These are phyloP conservation scores for Amphimedon queenslandica DNA, from an alignment of 37 sponge, comb jelly and placozoan genomes.

Conservation along the genomic window DNA sequence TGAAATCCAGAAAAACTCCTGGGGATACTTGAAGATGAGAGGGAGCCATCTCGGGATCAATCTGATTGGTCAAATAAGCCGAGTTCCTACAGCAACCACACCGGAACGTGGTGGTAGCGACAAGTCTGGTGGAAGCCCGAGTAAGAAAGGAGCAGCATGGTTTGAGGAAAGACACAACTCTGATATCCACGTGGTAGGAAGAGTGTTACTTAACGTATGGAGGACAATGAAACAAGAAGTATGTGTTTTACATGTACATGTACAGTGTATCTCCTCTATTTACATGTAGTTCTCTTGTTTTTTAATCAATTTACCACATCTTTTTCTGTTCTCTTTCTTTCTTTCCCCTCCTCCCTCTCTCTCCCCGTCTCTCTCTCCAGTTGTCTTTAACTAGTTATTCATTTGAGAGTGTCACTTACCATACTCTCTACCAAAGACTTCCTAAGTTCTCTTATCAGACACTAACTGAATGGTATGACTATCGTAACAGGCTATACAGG, in stretches of 20 bases:
- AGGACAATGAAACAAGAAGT: conserved; percentile 77
- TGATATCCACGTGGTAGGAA: conserved; percentile 53
- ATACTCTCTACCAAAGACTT: conserved; percentile 79
- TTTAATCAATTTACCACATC: background rate
- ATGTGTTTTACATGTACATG: background rate
- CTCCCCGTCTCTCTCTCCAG: too few relatives aligned
- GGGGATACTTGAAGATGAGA: conserved; percentile 91
- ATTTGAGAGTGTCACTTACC: conserved; percentile 86
- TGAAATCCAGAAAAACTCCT: conserved; percentile 80
- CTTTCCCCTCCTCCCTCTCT: background rate
- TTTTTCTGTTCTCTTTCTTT: background rate
- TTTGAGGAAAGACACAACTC: background rate
- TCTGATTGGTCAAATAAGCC: conserved; percentile 56
- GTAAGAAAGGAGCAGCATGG: background rate
- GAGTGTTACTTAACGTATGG: conserved; percentile 90
- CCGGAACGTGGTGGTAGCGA: background rate
- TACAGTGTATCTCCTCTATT: too few relatives aligned
- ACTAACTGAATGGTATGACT: conserved; percentile 72
- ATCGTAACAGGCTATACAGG: conserved; percentile 23
- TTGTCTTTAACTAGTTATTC: conserved; percentile 76
- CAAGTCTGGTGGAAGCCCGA: background rate
- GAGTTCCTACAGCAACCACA: conserved; percentile 51
- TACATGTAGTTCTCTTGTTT: too few relatives aligned
- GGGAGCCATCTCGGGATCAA: conserved; percentile 65
- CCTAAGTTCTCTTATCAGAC: conserved; percentile 65